Base-by-base conservation (phyloP, 2,797 vertebrate species). In the Rhinophrynus dorsalis region DNA sequence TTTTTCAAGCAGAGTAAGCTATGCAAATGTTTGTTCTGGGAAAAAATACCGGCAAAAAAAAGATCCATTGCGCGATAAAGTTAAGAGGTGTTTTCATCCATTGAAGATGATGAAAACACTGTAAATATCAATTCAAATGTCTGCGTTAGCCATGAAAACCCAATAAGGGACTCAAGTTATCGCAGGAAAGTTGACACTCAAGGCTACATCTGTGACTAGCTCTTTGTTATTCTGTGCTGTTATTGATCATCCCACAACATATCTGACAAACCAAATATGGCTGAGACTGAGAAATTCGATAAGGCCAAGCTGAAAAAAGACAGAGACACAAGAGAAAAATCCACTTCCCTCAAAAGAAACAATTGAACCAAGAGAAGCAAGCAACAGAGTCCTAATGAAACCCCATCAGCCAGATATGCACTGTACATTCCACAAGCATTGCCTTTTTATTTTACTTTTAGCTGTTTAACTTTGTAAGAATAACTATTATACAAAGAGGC, bases 391-490 rank as follows among this genome's bases (percentile, higher is more conserved):
- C 86, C 77, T 88, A 88, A 91, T 95, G 91, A 91, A 81, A 64
- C 60, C 33, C 57, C 73, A 56, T 80, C 81, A 83, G 88, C 90
- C 81, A 78, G 82, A 84, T 82, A 85, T 84, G 88, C 89, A 89
- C 88, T 95, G 91, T 91, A 95, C 94, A 94, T 94, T 93, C 92
- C 90, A 92, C 90, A 89, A 90, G 93, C 96, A 96, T 98, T 96
- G 96, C 96, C 95, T 97, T 96, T 93, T 95, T 96, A 90, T 94
- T 94, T 92, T 96, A 93, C 87, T 90, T 94, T 94, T 95, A 95
- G 95, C 94, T 93, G 93, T 96, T 94, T 97, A 94, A 95, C 92
- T 89, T 89, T 86, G 92, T 89, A 88, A 96, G 58, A 72, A 76
- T 80, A 78, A 78, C 75, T 64, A 81, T 79, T 86, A 88, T 92